Evolutionary conservation across 2,797 vertebrate species (phyloP), one percentile per base, ranked within the genome.

Genomic region (Myoxocephalus aenaeus): DNA sequence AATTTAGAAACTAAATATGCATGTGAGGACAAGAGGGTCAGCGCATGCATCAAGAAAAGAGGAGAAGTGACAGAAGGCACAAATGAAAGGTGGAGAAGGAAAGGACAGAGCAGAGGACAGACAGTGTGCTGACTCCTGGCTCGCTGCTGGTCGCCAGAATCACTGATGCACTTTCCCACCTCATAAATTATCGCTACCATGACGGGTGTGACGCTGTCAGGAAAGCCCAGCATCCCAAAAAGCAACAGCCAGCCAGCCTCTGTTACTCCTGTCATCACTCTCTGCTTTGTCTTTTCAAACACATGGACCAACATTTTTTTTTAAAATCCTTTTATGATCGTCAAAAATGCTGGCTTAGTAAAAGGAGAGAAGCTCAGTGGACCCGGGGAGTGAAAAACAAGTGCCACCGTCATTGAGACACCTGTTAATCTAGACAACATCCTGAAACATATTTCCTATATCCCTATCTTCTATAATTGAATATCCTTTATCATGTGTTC

Each of bases 141-240:
- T 80, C 68, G 76, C 79, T 92, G 84, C 88, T 80, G 70, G 75
- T 77, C 66, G 63, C 87, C 83, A 84, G 59, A 89, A 75, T 86
- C 78, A 86, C 74, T 82, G 75, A 89, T 85, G 84, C 83, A 54
- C 61, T 90, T 90, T 92, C 90, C 87, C 73, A 82, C 87, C 90
- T 92, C 88, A 93, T 93, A 93, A 93, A 93, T 91, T 90, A 93
- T 93, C 90, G 14, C 86, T 20, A 38, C 81, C 86, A 87, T 36
- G 72, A 83, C 65, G 73, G 79, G 83, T 89, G 86, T 85, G 91
- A 90, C 85, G 78, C 87, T 87, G 90, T 89, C 81, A 87, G 87
- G 81, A 74, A 84, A 80, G 70, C 73, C 80, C 78, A 87, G 85
- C 75, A 51, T 84, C 82, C 76, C 72, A 73, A 69, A 81, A 90